phyloP scores from a whole-genome alignment of 1,140 invertebrate species.

The Goniozus legneri region DNA sequence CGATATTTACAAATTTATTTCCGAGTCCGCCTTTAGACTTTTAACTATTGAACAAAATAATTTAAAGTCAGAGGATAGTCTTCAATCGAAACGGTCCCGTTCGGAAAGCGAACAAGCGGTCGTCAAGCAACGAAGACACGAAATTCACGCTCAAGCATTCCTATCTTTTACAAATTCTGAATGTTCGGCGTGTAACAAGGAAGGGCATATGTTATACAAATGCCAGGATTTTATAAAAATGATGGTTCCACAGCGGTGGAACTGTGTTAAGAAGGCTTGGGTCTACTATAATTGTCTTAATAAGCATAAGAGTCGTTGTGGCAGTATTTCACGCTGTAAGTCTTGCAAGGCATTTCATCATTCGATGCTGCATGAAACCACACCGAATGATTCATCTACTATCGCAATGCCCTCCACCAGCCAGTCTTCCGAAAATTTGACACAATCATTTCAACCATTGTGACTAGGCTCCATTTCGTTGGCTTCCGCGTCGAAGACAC shows the following conservation, averaged over 20 bases:
- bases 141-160: neutral
- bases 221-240: neutral
- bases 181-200: neutral
- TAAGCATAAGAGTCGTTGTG: neutral
- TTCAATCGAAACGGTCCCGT: neutral
- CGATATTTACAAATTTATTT: conserved; percentile 10
- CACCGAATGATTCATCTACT: neutral
- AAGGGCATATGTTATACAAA: neutral
- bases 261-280: neutral
- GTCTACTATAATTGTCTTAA: neutral
- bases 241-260: neutral
- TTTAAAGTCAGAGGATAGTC: too few species aligned
- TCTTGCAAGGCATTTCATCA: conserved; percentile 4
- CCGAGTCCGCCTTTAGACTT: conserved; percentile 1
- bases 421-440: too few species aligned
- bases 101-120: neutral
- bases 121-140: neutral
- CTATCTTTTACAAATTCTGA: neutral
- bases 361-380: neutral
- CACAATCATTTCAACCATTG: neutral
- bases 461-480: neutral
- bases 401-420: too few species aligned
- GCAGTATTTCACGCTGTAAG: neutral
- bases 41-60: too few species aligned
- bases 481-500: neutral